phyloP scores from a whole-genome alignment of 2,888 invertebrate species.

The Apocheima hispidaria region DNA sequence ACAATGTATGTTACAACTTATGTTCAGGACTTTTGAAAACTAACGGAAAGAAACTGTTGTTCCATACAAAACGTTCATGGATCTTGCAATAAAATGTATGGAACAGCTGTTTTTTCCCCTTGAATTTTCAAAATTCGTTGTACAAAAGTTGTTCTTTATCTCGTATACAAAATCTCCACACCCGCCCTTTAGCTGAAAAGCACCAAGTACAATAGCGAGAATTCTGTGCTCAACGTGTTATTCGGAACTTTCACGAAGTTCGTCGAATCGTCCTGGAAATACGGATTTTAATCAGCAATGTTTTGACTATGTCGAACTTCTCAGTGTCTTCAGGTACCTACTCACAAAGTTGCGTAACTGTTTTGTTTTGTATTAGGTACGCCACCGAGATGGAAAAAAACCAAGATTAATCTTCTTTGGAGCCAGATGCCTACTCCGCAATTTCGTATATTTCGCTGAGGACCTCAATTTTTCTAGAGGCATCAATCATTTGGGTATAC shows the following conservation, averaged over 20 bases:
- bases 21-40: too few species aligned
- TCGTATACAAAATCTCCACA: too few species aligned
- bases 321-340: not conserved
- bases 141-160: too few species aligned
- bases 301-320: not conserved
- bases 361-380: conserved; percentile 3
- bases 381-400: conserved; percentile 35
- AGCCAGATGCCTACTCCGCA: conserved; percentile 32
- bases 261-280: not conserved
- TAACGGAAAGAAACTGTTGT: too few species aligned
- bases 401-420: conserved; percentile 45
- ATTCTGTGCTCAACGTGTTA: too few species aligned
- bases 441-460: conserved; percentile 36
- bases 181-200: too few species aligned
- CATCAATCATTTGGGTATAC: conserved; percentile 41
- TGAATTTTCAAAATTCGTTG: too few species aligned
- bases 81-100: too few species aligned
- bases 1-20: too few species aligned
- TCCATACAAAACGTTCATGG: too few species aligned
- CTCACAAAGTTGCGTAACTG: conserved; percentile 12
- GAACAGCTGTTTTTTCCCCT: too few species aligned
- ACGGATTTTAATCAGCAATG: not conserved
- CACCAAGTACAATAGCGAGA: too few species aligned
- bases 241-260: not conserved
- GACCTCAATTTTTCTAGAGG: conserved; percentile 21